Conservation (phyloP, 1,140 invertebrate genomes). For the Thaumatotibia leucotreta region DNA sequence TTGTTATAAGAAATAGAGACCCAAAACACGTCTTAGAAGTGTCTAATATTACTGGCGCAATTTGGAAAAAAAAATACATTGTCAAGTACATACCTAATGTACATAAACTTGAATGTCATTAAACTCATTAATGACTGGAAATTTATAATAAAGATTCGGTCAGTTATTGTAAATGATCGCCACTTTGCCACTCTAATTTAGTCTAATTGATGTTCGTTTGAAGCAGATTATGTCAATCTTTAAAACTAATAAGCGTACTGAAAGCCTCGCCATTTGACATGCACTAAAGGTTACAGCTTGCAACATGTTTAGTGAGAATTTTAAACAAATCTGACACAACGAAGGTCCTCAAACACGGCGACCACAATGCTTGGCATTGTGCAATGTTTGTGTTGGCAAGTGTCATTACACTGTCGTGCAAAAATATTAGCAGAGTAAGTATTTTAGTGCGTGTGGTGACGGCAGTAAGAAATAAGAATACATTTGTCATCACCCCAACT, state of each 20-base stretch:
- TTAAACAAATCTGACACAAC: conserved; percentile 23
- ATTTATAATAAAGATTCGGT: background rate
- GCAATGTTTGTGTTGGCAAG: background rate
- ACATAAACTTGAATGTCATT: too few relatives aligned
- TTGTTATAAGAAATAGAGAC: too few relatives aligned
- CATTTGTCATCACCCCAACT: too few relatives aligned
- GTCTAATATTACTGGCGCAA: too few relatives aligned
- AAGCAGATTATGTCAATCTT: background rate
- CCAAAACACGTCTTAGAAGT: too few relatives aligned
- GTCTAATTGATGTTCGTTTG: background rate
- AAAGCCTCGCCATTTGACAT: background rate
- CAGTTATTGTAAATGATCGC: background rate
- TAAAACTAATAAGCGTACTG: background rate
- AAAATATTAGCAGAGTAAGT: conserved; percentile 1
- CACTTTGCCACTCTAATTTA: background rate
- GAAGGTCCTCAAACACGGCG: conserved; percentile 19
- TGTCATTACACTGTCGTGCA: background rate
- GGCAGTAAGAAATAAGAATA: too few relatives aligned
- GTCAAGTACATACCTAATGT: too few relatives aligned
- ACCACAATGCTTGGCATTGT: conserved; percentile 21
- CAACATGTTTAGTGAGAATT: conserved; percentile 20
- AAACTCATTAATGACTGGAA: too few relatives aligned
- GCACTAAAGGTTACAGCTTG: conserved; percentile 17
- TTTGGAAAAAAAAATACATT: too few relatives aligned
- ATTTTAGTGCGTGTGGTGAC: too few relatives aligned